Conservation (phyloP, 2,888 invertebrate genomes). For the Nomada fucata region DNA sequence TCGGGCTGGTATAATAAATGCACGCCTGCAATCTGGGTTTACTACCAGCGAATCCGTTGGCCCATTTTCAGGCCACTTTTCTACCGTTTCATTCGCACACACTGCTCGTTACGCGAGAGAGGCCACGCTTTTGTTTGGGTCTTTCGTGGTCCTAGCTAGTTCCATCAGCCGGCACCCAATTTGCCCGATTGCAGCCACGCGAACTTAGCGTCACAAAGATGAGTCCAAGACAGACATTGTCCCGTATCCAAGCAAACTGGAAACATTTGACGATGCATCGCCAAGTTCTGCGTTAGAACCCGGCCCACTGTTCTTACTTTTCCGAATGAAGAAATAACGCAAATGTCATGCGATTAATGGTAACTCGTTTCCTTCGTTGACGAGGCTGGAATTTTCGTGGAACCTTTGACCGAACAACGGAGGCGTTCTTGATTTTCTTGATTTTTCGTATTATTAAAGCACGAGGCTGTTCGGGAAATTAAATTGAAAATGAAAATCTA, state of each 20-base stretch:
- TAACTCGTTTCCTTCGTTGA: too few species aligned
- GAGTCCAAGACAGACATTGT: conserved; percentile 25
- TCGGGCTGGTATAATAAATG: conserved; percentile 67
- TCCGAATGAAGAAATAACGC: too few species aligned
- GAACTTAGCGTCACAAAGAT: conserved; percentile 40
- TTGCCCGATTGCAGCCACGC: conserved; percentile 61
- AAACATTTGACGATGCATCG: conserved; percentile 24
- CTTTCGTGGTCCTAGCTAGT: conserved; percentile 57
- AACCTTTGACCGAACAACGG: too few species aligned
- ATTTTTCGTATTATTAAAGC: too few species aligned
- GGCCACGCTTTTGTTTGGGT: conserved; percentile 67
- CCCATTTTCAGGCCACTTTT: conserved; percentile 79
- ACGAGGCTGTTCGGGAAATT: too few species aligned
- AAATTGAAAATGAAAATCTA: too few species aligned
- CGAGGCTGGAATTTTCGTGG: too few species aligned
- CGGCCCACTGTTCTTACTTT: neutral
- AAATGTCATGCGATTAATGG: too few species aligned
- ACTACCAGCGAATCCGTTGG: conserved; percentile 77
- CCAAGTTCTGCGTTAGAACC: neutral
- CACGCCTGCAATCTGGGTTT: conserved; percentile 77
- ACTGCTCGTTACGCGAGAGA: conserved; percentile 46
- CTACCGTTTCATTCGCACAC: conserved; percentile 69
- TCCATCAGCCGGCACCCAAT: conserved; percentile 64
- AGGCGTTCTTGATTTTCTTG: too few species aligned
- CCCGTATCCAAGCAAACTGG: conserved; percentile 5